phyloP scores from a whole-genome alignment of 2,888 invertebrate genomes.

The Philereme transversata region DNA sequence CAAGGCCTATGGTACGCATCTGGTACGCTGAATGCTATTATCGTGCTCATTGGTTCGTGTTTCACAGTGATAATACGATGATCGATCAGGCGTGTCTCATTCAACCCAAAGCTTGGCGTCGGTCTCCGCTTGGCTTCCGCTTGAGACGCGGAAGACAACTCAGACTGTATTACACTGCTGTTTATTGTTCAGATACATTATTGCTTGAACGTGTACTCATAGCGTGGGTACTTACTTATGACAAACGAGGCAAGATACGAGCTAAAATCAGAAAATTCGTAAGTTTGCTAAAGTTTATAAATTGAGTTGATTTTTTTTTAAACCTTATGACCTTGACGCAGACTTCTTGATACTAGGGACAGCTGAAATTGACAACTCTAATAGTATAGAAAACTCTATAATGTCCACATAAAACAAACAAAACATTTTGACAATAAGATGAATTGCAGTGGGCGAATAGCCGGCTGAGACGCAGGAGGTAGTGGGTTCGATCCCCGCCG shows the following conservation, averaged over 20 bases:
- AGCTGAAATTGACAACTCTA: no score
- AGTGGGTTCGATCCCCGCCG: no score
- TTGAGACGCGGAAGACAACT: slow-evolving; percentile 35
- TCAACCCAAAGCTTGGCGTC: slow-evolving; percentile 14
- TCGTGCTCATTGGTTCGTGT: slow-evolving; percentile 41
- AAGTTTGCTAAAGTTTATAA: not conserved
- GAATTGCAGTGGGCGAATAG: no score
- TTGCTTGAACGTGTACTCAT: slow-evolving; percentile 4
- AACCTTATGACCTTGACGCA: no score
- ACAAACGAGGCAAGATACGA: not conserved
- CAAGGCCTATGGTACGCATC: slow-evolving; percentile 26
- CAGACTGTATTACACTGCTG: slow-evolving; percentile 7
- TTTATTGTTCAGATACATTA: slow-evolving; percentile 10
- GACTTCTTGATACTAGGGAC: no score
- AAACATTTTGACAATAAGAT: no score
- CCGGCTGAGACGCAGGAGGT: no score
- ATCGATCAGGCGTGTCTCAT: slow-evolving; percentile 57
- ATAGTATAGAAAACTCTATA: no score
- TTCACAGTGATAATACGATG: slow-evolving; percentile 48
- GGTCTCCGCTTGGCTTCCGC: slow-evolving; percentile 16
- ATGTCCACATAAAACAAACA: no score
- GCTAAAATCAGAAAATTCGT: not conserved
- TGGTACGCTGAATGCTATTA: slow-evolving; percentile 40
- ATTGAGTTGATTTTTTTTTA: not conserved
- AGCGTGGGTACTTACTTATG: slow-evolving; percentile 1